These are phyloP conservation scores for Drosophila ohnishii DNA, from an alignment of 1,140 invertebrate genomes.

Conservation along the genomic window DNA sequence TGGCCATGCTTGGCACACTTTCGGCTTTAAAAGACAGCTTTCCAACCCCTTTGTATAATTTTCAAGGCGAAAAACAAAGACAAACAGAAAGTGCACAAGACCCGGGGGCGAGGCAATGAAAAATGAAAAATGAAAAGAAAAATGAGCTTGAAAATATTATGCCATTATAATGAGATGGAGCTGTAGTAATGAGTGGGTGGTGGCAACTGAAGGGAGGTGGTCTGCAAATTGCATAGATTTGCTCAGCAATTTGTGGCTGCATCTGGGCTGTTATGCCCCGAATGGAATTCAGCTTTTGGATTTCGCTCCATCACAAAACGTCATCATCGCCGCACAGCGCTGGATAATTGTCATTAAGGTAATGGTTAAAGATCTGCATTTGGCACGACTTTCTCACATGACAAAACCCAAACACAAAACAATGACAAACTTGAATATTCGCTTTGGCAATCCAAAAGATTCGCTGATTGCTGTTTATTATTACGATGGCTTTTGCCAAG, in stretches of 20 bases:
- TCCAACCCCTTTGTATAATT: conserved; percentile 21
- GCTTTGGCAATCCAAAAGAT: conserved; percentile 61
- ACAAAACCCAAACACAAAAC: conserved; percentile 50
- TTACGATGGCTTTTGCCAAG: conserved; percentile 49
- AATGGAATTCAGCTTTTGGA: conserved; percentile 17
- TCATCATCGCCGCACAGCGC: background rate
- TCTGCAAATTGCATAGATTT: conserved; percentile 47
- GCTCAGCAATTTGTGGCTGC: conserved; percentile 29
- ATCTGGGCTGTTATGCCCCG: conserved; percentile 3
- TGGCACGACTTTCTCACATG: conserved; percentile 76
- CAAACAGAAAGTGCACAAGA: conserved; percentile 4
- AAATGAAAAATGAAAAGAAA: conserved; percentile 18
- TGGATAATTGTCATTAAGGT: conserved; percentile 57
- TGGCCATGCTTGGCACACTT: conserved; percentile 40
- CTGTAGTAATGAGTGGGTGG: conserved; percentile 44
- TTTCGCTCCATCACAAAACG: conserved; percentile 26
- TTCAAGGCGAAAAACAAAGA: conserved; percentile 34
- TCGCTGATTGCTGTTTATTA: conserved; percentile 71
- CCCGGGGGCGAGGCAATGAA: background rate
- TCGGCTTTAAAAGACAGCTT: conserved; percentile 19
- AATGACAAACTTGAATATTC: conserved; percentile 59
- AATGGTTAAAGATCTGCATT: conserved; percentile 63
- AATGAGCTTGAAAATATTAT: conserved; percentile 50
- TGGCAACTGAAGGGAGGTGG: conserved; percentile 7
- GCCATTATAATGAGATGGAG: conserved; percentile 48